Base-by-base conservation (phyloP, 2,888 invertebrate genomes). In the Leucania comma region DNA sequence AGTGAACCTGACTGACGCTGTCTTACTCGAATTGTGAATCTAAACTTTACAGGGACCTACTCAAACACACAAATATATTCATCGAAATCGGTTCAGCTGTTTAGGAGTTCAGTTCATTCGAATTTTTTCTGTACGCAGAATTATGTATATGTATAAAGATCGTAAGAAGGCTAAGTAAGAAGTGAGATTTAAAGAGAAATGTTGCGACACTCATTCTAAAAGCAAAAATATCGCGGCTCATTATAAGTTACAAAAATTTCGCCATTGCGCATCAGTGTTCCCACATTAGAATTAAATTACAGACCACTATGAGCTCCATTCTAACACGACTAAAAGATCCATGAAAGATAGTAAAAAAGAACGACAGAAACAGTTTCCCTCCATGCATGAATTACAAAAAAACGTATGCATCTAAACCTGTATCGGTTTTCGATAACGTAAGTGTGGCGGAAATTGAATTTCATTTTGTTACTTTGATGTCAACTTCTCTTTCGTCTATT, bases 381-480 rank as follows among this genome's bases (percentile, higher is more conserved):
- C 26, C 35, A 68, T 48, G 57, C 68, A 75, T 42, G 50, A 75
- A 53, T 68, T 29, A 22, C 14, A 58, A 68, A 64, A 62, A 48
- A 48, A 58, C 17, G 12, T 4, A 8, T 9, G n/a, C 58, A 5
- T 38, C 53, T 75, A 42, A 6, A 57, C 32, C 17, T 20, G 46
- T 72, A 67, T 72, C 76, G 72, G 38, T 76, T 72, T 75, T 59
- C 68, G 72, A 72, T 72, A 72, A n/a, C 48, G 35, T 12, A 57
- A 35, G 35, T n/a, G 72, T 12, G 53, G n/a, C 35, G 53, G n/a
- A 48, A 46, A 72, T 68, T 72, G 68, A 68, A 48, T 68, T 72
- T 29, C 38, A 48, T 75, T 65, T 67, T 29, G 29, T 53, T 29
- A 72, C 53, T 54, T 29, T 46, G 46, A 26, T 72, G 2, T 14